phyloP scores from a whole-genome alignment of 2,113 vertebrate species.

The Lampris megalopsis region DNA sequence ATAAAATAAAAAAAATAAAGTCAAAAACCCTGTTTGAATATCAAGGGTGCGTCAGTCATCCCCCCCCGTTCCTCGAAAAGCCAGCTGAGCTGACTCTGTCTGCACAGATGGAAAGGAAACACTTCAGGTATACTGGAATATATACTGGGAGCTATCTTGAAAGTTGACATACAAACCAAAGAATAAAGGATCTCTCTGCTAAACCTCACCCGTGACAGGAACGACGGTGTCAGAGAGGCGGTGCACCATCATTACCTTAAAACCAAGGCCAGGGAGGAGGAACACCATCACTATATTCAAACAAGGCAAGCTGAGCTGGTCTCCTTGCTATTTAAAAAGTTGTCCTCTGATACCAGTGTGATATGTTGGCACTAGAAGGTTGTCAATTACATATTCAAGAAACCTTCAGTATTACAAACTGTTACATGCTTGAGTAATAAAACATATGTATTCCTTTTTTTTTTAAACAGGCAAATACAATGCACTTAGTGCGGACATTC shows the following conservation, averaged over 20 bases:
- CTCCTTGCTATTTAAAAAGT: constrained; percentile 73
- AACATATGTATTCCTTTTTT: constrained; percentile 70
- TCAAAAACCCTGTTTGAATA: constrained; percentile 67
- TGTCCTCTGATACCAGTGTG: constrained; percentile 76
- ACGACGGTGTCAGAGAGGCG: constrained; percentile 4
- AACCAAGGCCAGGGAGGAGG: constrained; percentile 48
- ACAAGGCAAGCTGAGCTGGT: constrained; percentile 66
- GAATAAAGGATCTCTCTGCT: constrained; percentile 35
- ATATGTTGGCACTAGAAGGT: constrained; percentile 79
- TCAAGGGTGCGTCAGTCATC: constrained; percentile 41
- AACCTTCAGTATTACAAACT: constrained; percentile 80
- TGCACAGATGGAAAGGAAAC: constrained; percentile 30
- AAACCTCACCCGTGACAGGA: constrained; percentile 19
- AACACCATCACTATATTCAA: constrained; percentile 60
- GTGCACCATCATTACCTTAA: constrained; percentile 30
- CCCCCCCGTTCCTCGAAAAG: constrained; percentile 35
- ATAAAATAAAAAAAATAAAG: constrained; percentile 48
- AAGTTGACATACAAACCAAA: constrained; percentile 22
- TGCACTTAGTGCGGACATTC: constrained; percentile 86
- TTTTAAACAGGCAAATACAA: constrained; percentile 82
- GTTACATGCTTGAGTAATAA: constrained; percentile 82
- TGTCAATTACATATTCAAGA: constrained; percentile 78
- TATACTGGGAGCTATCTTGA: constrained; percentile 25
- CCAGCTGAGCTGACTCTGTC: constrained; percentile 23
- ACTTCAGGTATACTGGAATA: constrained; percentile 16